phyloP scores from a whole-genome alignment of 2,888 invertebrate species.

The Polymixis lichenea region DNA sequence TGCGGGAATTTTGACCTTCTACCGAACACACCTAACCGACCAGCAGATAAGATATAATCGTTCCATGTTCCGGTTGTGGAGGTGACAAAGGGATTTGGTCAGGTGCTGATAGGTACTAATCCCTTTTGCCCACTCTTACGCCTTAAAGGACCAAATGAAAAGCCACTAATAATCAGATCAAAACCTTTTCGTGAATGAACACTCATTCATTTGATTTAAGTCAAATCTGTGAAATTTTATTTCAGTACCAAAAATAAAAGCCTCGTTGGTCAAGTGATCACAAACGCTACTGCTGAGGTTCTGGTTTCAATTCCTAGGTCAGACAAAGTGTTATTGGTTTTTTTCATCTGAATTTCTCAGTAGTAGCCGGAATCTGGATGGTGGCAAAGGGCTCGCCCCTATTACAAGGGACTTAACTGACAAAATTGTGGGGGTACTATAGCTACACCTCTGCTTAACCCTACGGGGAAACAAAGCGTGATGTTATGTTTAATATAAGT shows the following conservation, averaged over 20 bases:
- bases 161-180: background rate
- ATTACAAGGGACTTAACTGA: too few relatives aligned
- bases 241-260: too few relatives aligned
- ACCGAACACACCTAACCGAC: background rate
- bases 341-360: too few relatives aligned
- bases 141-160: background rate
- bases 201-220: background rate
- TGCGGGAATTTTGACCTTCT: background rate
- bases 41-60: background rate
- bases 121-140: conserved; percentile 7
- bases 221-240: background rate
- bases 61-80: background rate
- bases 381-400: too few relatives aligned
- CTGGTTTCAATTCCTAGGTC: too few relatives aligned
- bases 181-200: background rate
- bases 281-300: too few relatives aligned
- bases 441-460: too few relatives aligned
- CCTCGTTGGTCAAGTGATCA: too few relatives aligned
- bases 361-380: too few relatives aligned
- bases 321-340: too few relatives aligned
- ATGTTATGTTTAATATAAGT: background rate
- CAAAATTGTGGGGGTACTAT: too few relatives aligned
- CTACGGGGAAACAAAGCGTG: too few relatives aligned
- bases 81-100: background rate
- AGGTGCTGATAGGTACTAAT: conserved; percentile 6